phyloP scores from a whole-genome alignment of 1,140 invertebrate genomes.

The Holcopasites calliopsidis region DNA sequence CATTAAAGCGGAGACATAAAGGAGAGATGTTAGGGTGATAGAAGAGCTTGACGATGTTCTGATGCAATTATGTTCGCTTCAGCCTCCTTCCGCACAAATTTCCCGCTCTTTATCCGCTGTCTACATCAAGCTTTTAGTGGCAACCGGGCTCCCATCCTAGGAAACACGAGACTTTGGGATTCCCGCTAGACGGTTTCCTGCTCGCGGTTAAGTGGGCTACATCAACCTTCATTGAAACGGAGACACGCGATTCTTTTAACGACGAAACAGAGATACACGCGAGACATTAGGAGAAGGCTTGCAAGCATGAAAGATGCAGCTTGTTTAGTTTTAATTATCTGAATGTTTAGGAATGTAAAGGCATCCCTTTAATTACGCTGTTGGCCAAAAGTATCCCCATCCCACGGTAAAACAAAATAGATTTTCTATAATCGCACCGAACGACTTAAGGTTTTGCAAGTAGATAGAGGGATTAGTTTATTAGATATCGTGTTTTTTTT shows the following conservation, averaged over 20 bases:
- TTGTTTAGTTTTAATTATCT: no score
- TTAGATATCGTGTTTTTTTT: no score
- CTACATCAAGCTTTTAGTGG: constrained; percentile 39
- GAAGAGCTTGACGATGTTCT: constrained; percentile 1
- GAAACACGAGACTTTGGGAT: constrained; percentile 47
- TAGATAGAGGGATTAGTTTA: no score
- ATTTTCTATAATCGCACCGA: no score
- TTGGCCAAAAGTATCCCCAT: no score
- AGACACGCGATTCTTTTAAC: background rate
- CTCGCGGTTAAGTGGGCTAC: constrained; percentile 1
- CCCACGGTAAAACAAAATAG: no score
- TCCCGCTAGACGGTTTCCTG: background rate
- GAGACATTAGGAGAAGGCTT: background rate
- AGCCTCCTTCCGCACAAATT: constrained; percentile 13
- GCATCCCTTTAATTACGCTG: no score
- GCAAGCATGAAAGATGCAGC: no score
- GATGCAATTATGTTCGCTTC: constrained; percentile 46
- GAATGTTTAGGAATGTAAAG: no score
- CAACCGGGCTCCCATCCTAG: constrained; percentile 3
- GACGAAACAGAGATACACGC: no score
- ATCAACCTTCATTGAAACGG: background rate
- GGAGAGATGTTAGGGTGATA: no score
- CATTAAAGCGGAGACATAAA: background rate
- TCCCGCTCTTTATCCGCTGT: constrained; percentile 32
- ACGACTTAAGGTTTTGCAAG: no score